A percentile compares a stretch with the other conserved stretches of the same genome.
Conservation (phyloP, 1,140 invertebrate species). For the Drosophila micromelanica region DNA sequence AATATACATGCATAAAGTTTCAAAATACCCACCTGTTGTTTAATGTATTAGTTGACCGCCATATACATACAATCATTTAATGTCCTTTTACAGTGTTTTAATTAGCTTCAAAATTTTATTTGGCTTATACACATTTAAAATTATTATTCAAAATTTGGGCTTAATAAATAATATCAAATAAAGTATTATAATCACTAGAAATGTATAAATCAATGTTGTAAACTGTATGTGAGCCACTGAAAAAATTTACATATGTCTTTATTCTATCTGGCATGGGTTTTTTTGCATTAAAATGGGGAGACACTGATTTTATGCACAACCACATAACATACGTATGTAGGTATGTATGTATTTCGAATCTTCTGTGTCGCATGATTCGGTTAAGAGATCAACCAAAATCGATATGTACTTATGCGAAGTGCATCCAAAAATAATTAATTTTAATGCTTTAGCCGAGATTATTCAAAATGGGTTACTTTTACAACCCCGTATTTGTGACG, state of each 20-base stretch:
- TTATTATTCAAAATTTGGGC: conserved; percentile 1
- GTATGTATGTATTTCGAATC: conserved; percentile 7
- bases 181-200: conserved; percentile 9
- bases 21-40: conserved; percentile 5
- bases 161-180: background rate
- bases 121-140: conserved; percentile 6
- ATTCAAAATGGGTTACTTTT: background rate
- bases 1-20: background rate
- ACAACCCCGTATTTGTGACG: background rate
- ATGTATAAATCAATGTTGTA: conserved; percentile 48
- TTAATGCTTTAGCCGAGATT: no score
- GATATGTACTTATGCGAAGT: background rate
- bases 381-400: background rate
- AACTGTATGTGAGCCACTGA: conserved; percentile 5
- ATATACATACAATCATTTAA: background rate
- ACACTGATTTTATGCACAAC: background rate
- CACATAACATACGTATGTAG: conserved; percentile 3
- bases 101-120: background rate
- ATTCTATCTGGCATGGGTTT: conserved; percentile 15
- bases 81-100: background rate
- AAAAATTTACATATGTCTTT: background rate
- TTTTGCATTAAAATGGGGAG: background rate
- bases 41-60: conserved; percentile 3
- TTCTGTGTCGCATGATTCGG: conserved; percentile 5
- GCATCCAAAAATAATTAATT: no score